phyloP scores from a whole-genome alignment of 1,140 invertebrate species.

The Pseudomyrmex gracilis region DNA sequence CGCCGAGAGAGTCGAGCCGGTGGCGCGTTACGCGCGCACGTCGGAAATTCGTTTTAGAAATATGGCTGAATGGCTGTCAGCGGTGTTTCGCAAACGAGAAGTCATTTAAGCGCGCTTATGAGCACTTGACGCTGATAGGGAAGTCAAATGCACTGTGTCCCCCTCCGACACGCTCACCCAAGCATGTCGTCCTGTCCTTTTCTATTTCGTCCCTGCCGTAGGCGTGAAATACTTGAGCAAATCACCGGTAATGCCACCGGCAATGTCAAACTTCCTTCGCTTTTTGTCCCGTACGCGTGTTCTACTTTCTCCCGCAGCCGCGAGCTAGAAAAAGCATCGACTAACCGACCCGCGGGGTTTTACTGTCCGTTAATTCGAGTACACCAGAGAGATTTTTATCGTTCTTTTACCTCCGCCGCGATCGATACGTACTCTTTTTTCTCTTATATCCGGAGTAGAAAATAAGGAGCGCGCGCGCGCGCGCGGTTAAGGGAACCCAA shows the following conservation, averaged over 20 bases:
- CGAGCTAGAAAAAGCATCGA: not conserved
- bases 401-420: slow-evolving; percentile 7
- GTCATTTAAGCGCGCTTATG: slow-evolving; percentile 74
- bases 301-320: slow-evolving; percentile 37
- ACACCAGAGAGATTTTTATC: slow-evolving; percentile 41
- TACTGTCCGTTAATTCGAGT: slow-evolving; percentile 40
- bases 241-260: slow-evolving; percentile 52
- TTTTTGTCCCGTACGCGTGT: slow-evolving; percentile 24
- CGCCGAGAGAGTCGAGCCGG: not conserved
- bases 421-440: slow-evolving; percentile 33
- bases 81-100: slow-evolving; percentile 73
- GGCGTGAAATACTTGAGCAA: slow-evolving; percentile 60
- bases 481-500: not conserved
- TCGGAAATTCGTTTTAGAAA: slow-evolving; percentile 70
- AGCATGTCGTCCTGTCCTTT: slow-evolving; percentile 43
- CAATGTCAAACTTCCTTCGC: slow-evolving; percentile 63
- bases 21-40: slow-evolving; percentile 4
- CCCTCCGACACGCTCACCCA: slow-evolving; percentile 39
- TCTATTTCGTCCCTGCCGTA: slow-evolving; percentile 51
- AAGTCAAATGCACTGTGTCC: slow-evolving; percentile 74
- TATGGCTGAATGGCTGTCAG: slow-evolving; percentile 71
- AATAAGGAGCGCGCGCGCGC: not conserved
- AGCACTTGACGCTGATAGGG: slow-evolving; percentile 72
- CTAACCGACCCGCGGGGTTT: slow-evolving; percentile 12
- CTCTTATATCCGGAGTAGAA: not conserved